These are phyloP conservation scores for Morpho achilles DNA, from an alignment of 2,888 invertebrate species.

Conservation along the genomic window DNA sequence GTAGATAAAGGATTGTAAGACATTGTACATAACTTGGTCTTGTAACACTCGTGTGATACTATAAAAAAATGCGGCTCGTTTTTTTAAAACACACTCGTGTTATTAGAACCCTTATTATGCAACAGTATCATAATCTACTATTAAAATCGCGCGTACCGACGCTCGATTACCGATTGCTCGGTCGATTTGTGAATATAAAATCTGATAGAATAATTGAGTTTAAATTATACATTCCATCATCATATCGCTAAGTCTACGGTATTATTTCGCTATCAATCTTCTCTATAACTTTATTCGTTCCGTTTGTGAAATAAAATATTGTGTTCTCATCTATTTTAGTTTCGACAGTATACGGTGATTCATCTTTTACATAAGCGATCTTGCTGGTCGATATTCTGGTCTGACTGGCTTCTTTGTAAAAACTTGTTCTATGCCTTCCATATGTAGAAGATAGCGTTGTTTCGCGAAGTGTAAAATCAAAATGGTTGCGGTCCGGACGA, in stretches of 20 bases:
- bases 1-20: too few species aligned
- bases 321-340: conserved; percentile 30
- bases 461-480: conserved; percentile 76
- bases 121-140: too few species aligned
- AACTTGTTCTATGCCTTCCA: conserved; percentile 32
- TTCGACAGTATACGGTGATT: conserved; percentile 50
- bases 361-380: conserved; percentile 55
- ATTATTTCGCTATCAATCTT: conserved; percentile 2
- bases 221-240: too few species aligned
- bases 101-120: too few species aligned
- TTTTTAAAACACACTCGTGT: too few species aligned
- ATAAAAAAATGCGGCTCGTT: too few species aligned
- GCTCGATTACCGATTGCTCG: too few species aligned
- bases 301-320: conserved; percentile 26
- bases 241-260: neutral
- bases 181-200: too few species aligned
- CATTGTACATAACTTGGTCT: too few species aligned
- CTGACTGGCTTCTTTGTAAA: conserved; percentile 38
- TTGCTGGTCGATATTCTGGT: conserved; percentile 47
- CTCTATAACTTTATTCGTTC: conserved; percentile 11
- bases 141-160: too few species aligned
- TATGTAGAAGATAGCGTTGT: conserved; percentile 46
- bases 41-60: too few species aligned
- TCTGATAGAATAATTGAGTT: too few species aligned
- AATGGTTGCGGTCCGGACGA: conserved; percentile 60